These are phyloP conservation scores for Albula glossodonta DNA, from an alignment of 2,113 vertebrate genomes.

Conservation along the genomic window DNA sequence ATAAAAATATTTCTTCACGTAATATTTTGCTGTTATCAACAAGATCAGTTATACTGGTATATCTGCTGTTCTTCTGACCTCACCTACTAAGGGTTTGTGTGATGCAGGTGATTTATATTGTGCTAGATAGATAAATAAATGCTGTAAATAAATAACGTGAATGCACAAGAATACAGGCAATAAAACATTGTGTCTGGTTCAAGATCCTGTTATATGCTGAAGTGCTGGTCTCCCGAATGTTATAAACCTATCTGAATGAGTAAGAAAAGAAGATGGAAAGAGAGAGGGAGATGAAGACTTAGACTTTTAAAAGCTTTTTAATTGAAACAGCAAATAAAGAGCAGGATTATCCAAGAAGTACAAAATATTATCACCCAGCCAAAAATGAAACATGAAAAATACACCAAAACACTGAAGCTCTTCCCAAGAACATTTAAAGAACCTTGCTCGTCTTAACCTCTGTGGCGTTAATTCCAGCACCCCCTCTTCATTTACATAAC, in stretches of 20 bases:
- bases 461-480: not conserved
- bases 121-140: not conserved
- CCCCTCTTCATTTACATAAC: not conserved
- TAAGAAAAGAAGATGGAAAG: not conserved
- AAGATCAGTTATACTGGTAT: conserved; percentile 43
- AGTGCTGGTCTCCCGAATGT: not conserved
- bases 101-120: not conserved
- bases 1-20: conserved; percentile 54
- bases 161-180: not conserved
- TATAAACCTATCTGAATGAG: not conserved
- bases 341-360: too few species aligned
- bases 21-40: conserved; percentile 46
- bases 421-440: not conserved
- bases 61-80: conserved; percentile 28
- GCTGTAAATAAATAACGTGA: not conserved
- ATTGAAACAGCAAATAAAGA: not conserved
- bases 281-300: not conserved
- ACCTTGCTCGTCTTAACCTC: not conserved
- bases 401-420: not conserved
- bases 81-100: not conserved
- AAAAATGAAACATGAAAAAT: not conserved
- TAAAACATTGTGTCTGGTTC: not conserved
- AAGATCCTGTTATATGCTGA: not conserved
- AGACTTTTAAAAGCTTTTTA: not conserved
- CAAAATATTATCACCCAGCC: too few species aligned